These are phyloP conservation scores for Falco peregrinus DNA, from an alignment of 2,797 vertebrate species.

Conservation along the genomic window DNA sequence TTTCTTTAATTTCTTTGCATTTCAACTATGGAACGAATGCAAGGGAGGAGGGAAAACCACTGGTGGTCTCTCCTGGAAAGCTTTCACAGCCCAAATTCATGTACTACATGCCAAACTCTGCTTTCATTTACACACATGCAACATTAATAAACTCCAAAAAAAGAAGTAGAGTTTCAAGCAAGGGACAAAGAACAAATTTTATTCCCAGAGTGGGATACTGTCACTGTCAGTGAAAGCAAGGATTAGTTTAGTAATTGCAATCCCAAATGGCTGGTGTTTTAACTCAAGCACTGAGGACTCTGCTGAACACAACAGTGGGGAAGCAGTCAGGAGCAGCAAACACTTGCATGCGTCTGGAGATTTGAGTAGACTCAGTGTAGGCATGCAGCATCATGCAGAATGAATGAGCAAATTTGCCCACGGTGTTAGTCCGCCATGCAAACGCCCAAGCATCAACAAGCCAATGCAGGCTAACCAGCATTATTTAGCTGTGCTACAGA, in stretches of 20 bases:
- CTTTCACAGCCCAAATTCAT: neutral
- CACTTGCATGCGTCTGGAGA: neutral
- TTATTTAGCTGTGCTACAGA: neutral
- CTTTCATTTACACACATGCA: neutral
- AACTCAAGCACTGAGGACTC: neutral
- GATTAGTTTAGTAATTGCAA: neutral
- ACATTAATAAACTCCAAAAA: neutral
- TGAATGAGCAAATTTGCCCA: neutral
- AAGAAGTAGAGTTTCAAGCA: neutral
- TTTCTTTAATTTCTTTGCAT: neutral
- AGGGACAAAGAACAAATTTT: neutral
- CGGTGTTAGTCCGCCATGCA: neutral
- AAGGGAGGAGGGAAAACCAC: neutral
- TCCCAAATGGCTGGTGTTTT: neutral
- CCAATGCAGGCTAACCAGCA: neutral
- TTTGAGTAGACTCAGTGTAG: neutral
- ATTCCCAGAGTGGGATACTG: neutral
- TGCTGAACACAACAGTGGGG: neutral
- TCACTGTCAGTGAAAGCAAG: neutral
- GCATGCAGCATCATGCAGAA: conserved; percentile 11
- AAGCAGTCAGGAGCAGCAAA: neutral
- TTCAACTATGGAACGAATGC: neutral
- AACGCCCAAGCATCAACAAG: neutral
- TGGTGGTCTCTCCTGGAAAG: neutral
- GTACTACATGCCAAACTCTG: neutral